Percentiles rank a stretch among this genome's conserved stretches.
phyloP scores from a whole-genome alignment of 2,888 invertebrate genomes.

The Creontiades dilutus region DNA sequence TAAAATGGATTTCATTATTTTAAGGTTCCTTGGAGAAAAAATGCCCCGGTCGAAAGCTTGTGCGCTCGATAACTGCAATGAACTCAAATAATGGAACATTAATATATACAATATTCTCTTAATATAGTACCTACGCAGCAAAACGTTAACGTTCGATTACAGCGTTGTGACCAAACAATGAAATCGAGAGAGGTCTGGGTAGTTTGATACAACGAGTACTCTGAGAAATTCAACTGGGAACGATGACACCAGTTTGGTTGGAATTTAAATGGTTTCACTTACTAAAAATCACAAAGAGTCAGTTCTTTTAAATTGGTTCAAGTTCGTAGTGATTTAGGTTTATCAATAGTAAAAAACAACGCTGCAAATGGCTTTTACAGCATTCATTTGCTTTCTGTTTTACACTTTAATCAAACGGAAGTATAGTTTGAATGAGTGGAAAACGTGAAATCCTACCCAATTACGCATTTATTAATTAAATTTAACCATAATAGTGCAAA shows the following conservation, averaged over 20 bases:
- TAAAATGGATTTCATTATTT: background rate
- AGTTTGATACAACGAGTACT: background rate
- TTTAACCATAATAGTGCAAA: too few species aligned
- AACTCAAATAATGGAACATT: conserved; percentile 6
- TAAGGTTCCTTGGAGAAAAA: background rate
- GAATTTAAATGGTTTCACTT: too few species aligned
- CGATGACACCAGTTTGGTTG: background rate
- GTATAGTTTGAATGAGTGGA: too few species aligned
- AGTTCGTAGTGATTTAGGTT: too few species aligned
- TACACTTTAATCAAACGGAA: too few species aligned
- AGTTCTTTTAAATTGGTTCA: too few species aligned
- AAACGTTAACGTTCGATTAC: background rate
- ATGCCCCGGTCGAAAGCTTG: background rate
- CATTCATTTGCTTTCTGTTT: too few species aligned
- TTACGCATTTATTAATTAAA: too few species aligned
- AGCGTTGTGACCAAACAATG: background rate
- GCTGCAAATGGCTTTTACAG: too few species aligned
- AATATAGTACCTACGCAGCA: conserved; percentile 2
- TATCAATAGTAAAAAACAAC: too few species aligned
- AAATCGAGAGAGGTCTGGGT: background rate
- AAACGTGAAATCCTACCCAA: too few species aligned
- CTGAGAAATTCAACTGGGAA: background rate
- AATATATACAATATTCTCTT: background rate
- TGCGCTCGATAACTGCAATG: background rate
- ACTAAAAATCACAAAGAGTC: too few species aligned